A percentile compares a stretch with the other conserved stretches of the same genome.
These are phyloP conservation scores for Ciconia nigra DNA, from an alignment of 2,797 vertebrate species.

Conservation along the genomic window DNA sequence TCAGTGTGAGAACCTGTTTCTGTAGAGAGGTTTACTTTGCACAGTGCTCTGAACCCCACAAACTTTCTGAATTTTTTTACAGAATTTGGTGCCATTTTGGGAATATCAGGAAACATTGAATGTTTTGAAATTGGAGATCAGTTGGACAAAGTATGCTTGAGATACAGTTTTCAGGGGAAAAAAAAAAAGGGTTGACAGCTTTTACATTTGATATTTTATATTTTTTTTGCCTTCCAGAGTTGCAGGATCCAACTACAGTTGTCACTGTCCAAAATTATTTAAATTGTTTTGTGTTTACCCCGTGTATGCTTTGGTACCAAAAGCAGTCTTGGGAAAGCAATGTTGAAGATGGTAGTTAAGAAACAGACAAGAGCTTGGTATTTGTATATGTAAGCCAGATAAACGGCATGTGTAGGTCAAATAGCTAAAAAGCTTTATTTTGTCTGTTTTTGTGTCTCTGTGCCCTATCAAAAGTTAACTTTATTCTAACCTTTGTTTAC, in stretches of 20 bases:
- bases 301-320: not conserved
- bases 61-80: not conserved
- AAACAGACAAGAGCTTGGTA: not conserved
- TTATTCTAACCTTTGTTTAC: not conserved
- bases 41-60: not conserved
- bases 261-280: not conserved
- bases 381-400: not conserved
- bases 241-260: not conserved
- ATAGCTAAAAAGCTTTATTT: not conserved
- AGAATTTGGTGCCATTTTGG: not conserved
- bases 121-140: not conserved
- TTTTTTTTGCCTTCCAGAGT: not conserved
- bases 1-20: not conserved
- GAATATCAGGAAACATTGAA: not conserved
- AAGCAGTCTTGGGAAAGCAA: not conserved
- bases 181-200: not conserved
- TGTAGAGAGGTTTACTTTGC: not conserved
- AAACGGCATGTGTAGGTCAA: not conserved
- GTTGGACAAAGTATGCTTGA: not conserved
- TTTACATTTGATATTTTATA: not conserved
- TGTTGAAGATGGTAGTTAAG: not conserved
- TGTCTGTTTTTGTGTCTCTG: not conserved
- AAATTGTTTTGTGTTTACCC: not conserved
- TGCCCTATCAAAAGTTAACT: not conserved
- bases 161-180: fast-evolving